phyloP scores from a whole-genome alignment of 2,113 vertebrate genomes.

The Alectura lathami region DNA sequence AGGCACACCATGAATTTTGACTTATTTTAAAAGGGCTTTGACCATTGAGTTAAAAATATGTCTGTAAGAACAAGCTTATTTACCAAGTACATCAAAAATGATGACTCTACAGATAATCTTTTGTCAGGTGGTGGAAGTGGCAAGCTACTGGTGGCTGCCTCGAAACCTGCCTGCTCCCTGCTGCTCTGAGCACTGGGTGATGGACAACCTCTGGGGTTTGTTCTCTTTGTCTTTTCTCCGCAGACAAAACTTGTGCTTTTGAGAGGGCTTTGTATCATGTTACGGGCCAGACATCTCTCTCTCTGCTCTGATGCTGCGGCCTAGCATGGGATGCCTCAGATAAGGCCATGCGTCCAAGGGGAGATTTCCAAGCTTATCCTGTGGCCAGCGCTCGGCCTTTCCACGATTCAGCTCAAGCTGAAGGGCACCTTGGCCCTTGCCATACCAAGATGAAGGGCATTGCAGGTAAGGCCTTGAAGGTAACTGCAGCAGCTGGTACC shows the following conservation, averaged over 20 bases:
- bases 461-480: no score
- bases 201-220: not conserved
- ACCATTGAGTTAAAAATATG: not conserved
- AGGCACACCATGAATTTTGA: not conserved
- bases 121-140: not conserved
- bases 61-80: not conserved
- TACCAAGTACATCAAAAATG: not conserved
- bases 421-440: not conserved
- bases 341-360: accelerated
- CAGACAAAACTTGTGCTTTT: not conserved
- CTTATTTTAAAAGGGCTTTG: not conserved
- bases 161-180: not conserved
- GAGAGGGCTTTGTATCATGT: not conserved
- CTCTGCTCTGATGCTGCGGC: not conserved
- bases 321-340: not conserved
- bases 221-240: not conserved
- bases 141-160: not conserved
- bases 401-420: not conserved
- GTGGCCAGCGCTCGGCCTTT: not conserved
- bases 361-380: not conserved
- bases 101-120: not conserved
- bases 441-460: not conserved
- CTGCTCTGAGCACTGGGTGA: accelerated
- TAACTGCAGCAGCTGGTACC: not conserved
- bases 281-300: not conserved